Conservation (phyloP, 1,140 invertebrate genomes). For the Epicauta chinensis region DNA sequence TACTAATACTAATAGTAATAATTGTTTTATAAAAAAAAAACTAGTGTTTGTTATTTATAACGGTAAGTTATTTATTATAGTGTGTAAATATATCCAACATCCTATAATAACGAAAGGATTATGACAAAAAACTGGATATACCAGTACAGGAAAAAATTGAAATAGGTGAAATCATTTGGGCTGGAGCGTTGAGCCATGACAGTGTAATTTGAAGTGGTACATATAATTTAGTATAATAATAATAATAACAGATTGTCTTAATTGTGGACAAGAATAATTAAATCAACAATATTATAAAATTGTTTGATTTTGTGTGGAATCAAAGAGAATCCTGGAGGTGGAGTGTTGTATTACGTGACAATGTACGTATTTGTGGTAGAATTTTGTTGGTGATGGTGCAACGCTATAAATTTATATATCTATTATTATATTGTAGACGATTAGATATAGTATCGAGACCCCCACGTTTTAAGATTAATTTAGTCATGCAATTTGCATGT, state of each 20-base stretch:
- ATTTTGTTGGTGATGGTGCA: neutral
- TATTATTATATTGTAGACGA: neutral
- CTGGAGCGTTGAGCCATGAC: constrained; percentile 31
- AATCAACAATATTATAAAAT: no score
- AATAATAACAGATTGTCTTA: neutral
- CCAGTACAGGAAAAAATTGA: constrained; percentile 15
- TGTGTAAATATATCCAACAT: constrained; percentile 19
- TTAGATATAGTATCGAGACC: neutral
- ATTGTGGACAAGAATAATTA: no score
- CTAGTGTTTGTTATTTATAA: constrained; percentile 25
- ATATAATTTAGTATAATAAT: neutral
- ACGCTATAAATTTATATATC: neutral
- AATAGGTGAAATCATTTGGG: constrained; percentile 23
- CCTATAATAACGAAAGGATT: constrained; percentile 15
- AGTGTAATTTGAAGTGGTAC: constrained; percentile 31
- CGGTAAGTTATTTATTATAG: constrained; percentile 31
- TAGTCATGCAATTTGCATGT: neutral
- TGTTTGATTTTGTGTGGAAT: neutral
- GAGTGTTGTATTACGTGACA: constrained; percentile 1
- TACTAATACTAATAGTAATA: neutral
- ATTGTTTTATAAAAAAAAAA: constrained; percentile 1
- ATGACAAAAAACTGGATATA: constrained; percentile 16
- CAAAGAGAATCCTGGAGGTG: neutral
- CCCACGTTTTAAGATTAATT: neutral
- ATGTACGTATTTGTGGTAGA: constrained; percentile 5